A percentile compares a stretch with the other conserved stretches of the same genome.
Evolutionary conservation across 2,888 invertebrate genomes (phyloP).

Genomic region (Polyommatus iphigenia): DNA sequence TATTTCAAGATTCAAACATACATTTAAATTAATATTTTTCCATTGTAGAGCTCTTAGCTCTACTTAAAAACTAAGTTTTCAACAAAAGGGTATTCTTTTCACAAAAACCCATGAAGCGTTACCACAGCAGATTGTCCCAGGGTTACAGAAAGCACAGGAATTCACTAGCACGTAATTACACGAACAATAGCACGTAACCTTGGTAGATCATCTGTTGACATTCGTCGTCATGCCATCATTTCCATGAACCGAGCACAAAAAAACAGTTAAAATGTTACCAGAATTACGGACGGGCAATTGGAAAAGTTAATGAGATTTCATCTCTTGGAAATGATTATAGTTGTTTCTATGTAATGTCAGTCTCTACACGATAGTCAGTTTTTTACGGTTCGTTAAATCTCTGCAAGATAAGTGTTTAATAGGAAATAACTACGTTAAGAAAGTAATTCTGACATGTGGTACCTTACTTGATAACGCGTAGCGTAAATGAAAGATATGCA

Average conservation of each 20-base stretch:
- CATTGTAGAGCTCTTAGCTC: too few species aligned
- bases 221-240: constrained; percentile 37
- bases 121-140: neutral
- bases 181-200: constrained; percentile 38
- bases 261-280: constrained; percentile 29
- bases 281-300: constrained; percentile 31
- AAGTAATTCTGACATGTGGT: neutral
- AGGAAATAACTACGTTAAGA: neutral
- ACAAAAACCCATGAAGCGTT: neutral
- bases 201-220: constrained; percentile 43
- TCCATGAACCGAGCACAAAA: constrained; percentile 29
- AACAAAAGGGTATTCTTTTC: too few species aligned
- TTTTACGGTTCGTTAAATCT: constrained; percentile 23
- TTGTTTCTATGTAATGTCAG: constrained; percentile 24
- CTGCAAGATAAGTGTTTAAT: neutral
- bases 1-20: neutral
- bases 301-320: constrained; percentile 30
- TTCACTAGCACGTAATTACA: constrained; percentile 9
- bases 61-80: neutral
- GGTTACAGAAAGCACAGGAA: neutral
- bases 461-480: neutral
- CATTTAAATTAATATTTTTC: too few species aligned
- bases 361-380: constrained; percentile 2
- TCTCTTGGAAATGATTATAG: constrained; percentile 29
- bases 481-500: neutral